Conservation (phyloP, 2,888 invertebrate species). For the Notodonta ziczac region DNA sequence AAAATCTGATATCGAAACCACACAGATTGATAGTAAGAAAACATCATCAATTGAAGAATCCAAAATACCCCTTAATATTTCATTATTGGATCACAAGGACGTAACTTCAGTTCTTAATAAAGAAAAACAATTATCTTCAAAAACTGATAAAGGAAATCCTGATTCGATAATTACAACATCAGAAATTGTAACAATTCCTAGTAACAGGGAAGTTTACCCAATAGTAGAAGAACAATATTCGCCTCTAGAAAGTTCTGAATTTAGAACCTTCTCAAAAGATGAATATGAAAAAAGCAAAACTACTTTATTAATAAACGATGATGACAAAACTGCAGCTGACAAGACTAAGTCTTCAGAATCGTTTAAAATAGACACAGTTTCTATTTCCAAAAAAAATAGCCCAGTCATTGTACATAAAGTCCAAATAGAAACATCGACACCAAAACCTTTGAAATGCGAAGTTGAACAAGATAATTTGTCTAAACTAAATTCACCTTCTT, state of each 20-base stretch:
- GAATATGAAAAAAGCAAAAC: not conserved
- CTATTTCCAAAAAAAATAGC: not conserved
- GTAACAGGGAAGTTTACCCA: not conserved
- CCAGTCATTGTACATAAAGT: slow-evolving; percentile 44
- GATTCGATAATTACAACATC: not conserved
- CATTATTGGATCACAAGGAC: not conserved
- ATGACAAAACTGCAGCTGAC: not conserved
- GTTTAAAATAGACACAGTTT: not conserved
- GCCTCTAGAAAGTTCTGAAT: not conserved
- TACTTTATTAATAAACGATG: not conserved
- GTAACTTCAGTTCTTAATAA: not conserved
- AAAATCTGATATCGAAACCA: not conserved
- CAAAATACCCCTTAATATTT: not conserved
- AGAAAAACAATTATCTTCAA: not conserved
- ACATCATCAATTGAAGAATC: not conserved
- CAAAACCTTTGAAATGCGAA: slow-evolving; percentile 37
- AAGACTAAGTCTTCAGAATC: not conserved
- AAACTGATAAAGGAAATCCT: not conserved
- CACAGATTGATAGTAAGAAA: not conserved
- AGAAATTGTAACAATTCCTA: not conserved
- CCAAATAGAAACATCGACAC: slow-evolving; percentile 56
- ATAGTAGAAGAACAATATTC: slow-evolving; percentile 2
- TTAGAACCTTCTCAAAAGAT: not conserved
- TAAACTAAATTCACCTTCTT: slow-evolving; percentile 10
- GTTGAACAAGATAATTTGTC: slow-evolving; percentile 11